Conservation (phyloP, 2,888 invertebrate genomes). For the Epiperipatus broadwayi region DNA sequence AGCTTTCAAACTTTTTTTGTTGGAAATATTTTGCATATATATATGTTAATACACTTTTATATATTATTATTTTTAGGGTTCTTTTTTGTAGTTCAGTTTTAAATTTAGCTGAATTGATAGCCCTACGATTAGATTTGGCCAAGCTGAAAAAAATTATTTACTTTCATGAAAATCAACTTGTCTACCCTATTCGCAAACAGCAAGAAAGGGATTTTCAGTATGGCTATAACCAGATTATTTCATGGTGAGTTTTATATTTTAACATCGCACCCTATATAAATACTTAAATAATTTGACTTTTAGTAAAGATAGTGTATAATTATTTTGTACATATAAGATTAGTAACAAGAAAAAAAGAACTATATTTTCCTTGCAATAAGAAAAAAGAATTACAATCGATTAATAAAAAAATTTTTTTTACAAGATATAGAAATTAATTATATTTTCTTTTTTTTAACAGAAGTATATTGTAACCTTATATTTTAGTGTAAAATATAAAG, state of each 20-base stretch:
- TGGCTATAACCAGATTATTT: slow-evolving; percentile 50
- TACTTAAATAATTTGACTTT: slow-evolving; percentile 5
- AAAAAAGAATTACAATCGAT: no score
- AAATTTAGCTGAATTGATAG: slow-evolving; percentile 47
- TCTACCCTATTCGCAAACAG: slow-evolving; percentile 44
- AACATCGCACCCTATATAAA: neutral
- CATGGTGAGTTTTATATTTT: slow-evolving; percentile 34
- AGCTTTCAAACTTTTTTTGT: no score
- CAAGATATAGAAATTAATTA: no score
- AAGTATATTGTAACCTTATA: no score
- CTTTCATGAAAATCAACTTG: slow-evolving; percentile 56
- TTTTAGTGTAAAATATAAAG: no score
- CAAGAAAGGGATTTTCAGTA: slow-evolving; percentile 52
- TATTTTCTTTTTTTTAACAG: no score
- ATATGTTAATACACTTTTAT: slow-evolving; percentile 12
- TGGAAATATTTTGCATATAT: slow-evolving; percentile 11
- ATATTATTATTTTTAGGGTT: slow-evolving; percentile 29
- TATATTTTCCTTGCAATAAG: no score
- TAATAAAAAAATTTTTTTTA: no score
- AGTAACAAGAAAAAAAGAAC: no score
- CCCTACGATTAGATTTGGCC: slow-evolving; percentile 42
- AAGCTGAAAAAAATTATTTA: slow-evolving; percentile 44
- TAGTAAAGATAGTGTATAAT: no score
- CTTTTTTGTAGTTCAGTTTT: slow-evolving; percentile 48
- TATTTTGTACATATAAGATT: no score